Conservation (phyloP, 2,797 vertebrate genomes). For the Oreochromis grahami region DNA sequence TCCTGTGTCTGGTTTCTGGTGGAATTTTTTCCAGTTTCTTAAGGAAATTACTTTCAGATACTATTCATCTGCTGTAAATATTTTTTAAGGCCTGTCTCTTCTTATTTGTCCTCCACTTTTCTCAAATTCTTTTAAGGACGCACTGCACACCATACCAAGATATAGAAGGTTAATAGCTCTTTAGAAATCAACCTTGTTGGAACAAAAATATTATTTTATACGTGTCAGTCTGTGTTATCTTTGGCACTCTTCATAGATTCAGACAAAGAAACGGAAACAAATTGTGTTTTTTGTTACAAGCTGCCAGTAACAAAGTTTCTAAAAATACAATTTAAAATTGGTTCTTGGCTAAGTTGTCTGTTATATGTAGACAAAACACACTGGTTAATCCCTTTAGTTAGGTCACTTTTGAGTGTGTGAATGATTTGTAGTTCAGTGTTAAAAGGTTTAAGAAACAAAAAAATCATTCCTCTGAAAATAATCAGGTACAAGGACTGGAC, state of each 20-base stretch:
- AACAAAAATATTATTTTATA: not conserved
- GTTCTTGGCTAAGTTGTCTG: not conserved
- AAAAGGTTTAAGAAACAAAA: not conserved
- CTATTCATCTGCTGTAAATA: not conserved
- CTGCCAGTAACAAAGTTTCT: not conserved
- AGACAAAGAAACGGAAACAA: not conserved
- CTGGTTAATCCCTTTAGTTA: not conserved
- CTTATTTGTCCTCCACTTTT: not conserved
- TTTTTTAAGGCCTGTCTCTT: not conserved
- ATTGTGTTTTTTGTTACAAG: not conserved
- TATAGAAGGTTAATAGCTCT: not conserved
- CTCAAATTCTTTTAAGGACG: not conserved
- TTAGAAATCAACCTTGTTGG: not conserved
- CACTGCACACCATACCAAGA: not conserved
- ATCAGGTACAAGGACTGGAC: not conserved
- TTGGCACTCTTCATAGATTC: not conserved
- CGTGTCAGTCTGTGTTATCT: not conserved
- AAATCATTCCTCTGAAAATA: not conserved
- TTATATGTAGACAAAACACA: not conserved
- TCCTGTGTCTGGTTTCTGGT: not conserved
- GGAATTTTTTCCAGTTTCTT: not conserved
- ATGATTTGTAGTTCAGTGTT: not conserved
- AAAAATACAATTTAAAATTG: not conserved
- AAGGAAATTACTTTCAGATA: not conserved
- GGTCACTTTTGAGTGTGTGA: not conserved